Evolutionary conservation across 2,113 vertebrate species (phyloP), one percentile per base, ranked within the genome.

Genomic region (Tonatia bakeri): DNA sequence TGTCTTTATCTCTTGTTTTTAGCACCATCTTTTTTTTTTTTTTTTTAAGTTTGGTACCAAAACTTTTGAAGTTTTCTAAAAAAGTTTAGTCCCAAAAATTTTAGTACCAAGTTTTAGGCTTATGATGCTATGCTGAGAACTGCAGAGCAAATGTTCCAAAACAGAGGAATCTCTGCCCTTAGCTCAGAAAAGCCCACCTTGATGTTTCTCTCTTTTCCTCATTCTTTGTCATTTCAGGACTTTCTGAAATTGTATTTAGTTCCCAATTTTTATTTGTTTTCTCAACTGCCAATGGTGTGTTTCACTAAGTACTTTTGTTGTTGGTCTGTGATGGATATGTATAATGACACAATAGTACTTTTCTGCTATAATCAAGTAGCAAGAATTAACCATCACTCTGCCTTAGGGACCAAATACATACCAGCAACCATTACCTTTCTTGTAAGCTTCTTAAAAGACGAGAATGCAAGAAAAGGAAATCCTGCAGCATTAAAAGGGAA

Each of bases 391-490:
- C 24, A 73, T 80, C 33, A 73, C 43, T 67, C 38, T 92, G 26
- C 54, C 33, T 61, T 73, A 76, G 52, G 80, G 26, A 90, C 19
- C 20, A 87, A 54, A 67, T 67, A 65, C 4, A 64, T 64, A 33
- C 47, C 33, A 84, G 43, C 61, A 84, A 64, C 31, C 19, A 88
- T 47, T 15, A 83, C 19, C 56, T 81, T 70, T 45, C 75, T 65
- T 73, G 45, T 81, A n/a, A 89, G 6, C 26, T 80, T n/a, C 26
- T 80, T 31, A 92, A 88, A n/a, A 79, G 24, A 54, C 11, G 4
- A 84, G 36, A 77, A 94, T 64, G 43, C 16, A 87, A 92, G 43
- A 83, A 45, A 94, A 90, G 70, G 70, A 73, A 85, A 87, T 75
- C 11, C 31, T 79, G 28, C 54, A 87, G 16, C 45, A 40, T 96